Base-by-base conservation (phyloP, 2,113 vertebrate species). In the Formicarius rufipectus region DNA sequence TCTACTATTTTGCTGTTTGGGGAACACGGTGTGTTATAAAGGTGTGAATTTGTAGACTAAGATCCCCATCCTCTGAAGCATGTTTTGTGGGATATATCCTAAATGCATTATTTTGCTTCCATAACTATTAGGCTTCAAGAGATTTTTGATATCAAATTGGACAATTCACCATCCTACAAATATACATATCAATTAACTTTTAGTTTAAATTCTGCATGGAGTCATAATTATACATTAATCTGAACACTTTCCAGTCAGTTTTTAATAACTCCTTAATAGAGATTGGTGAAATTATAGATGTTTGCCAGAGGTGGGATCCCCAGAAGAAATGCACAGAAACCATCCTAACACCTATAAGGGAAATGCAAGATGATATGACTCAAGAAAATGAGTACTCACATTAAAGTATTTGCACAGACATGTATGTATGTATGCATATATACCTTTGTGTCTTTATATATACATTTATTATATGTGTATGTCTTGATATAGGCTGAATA, bases 31-130 rank as follows among this genome's bases (percentile, higher is more conserved):
- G 30, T 2, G 2, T 58, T 3, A 40, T 3, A 71, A 33, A 58
- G 71, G 0, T 20, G 7, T 62, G 56, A 45, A 50, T n/a, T 82
- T 45, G 67, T 9, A 20, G 31, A 27, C 15, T 37, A 14, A 9
- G 11, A 23, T 4, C 2, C 1, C 0, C 2, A 27, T 56, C 10
- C 1, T 63, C 11, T 22, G 4, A 44, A 40, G 4, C 10, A 45
- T 11, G 8, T 42, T 56, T 77, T 40, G 3, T 40, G 18, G 4
- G 4, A 42, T 50, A 53, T 27, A 67, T 15, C 4, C 2, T 27
- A 2, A 49, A 12, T 19, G 30, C 35, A 2, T 40, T 40, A 9
- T 47, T 68, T 52, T 58, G 12, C 8, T 17, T 39, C 37, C 47
- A 14, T 25, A 56, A 74, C 50, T 1, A 0, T 11, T 62, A 23